Conservation (phyloP, 2,797 vertebrate genomes). For the Molossus molossus region DNA sequence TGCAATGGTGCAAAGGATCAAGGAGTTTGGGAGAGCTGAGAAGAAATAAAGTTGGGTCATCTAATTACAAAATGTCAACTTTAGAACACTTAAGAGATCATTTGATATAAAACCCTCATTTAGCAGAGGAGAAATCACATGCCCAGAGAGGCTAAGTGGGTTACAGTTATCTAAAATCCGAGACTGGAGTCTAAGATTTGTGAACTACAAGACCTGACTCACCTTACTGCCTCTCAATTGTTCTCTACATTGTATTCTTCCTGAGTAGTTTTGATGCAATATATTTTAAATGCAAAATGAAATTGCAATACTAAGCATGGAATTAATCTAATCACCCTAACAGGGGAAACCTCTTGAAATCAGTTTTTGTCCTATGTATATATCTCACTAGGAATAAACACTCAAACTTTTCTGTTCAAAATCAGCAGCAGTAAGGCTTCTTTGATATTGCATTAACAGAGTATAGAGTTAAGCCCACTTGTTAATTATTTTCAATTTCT, state of each 20-base stretch:
- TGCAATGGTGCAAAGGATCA: neutral
- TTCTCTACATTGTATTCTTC: neutral
- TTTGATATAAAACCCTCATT: conserved; percentile 24
- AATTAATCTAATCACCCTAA: neutral
- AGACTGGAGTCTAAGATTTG: neutral
- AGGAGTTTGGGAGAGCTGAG: conserved; percentile 28
- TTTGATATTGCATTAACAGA: neutral
- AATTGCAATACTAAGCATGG: neutral
- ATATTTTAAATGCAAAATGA: conserved; percentile 53
- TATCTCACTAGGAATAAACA: neutral
- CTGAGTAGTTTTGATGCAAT: neutral
- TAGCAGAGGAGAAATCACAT: neutral
- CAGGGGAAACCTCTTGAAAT: neutral
- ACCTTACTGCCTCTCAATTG: neutral
- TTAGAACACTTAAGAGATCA: neutral
- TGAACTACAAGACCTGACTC: neutral
- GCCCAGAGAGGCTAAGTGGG: neutral
- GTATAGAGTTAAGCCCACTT: neutral
- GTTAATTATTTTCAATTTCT: conserved; percentile 3
- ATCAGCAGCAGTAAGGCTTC: neutral
- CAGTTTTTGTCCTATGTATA: neutral
- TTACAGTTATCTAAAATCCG: neutral
- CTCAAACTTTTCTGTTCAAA: neutral
- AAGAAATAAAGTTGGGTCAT: conserved; percentile 14
- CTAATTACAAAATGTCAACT: neutral